These are phyloP conservation scores for Planococcus citri DNA, from an alignment of 1,140 invertebrate species.

Conservation along the genomic window DNA sequence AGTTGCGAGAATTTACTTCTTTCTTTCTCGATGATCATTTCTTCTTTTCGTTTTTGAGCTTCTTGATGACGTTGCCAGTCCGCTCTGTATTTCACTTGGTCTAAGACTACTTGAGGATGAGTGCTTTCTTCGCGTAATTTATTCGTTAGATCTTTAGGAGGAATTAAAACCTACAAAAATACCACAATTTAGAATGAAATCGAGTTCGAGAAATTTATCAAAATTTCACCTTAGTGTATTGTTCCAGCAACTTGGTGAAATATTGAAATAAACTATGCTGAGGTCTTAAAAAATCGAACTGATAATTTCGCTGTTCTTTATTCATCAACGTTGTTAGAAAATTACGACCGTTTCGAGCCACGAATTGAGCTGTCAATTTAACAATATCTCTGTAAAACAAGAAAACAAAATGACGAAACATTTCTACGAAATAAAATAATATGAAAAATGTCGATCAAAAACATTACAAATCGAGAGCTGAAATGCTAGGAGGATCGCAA, in stretches of 20 bases:
- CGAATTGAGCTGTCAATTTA: conserved; percentile 96
- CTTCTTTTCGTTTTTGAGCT: conserved; percentile 76
- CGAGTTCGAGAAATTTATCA: neutral
- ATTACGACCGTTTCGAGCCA: conserved; percentile 93
- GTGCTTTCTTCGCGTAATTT: conserved; percentile 66
- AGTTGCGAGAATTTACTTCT: conserved; percentile 41
- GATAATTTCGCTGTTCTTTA: conserved; percentile 92
- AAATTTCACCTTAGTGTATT: conserved; percentile 77
- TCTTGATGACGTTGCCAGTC: conserved; percentile 95
- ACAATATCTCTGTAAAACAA: conserved; percentile 75
- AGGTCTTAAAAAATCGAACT: conserved; percentile 96
- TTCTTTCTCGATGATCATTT: conserved; percentile 89
- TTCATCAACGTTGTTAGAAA: conserved; percentile 98
- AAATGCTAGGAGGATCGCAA: conserved; percentile 96
- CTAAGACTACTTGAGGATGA: conserved; percentile 62
- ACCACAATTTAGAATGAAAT: conserved; percentile 9
- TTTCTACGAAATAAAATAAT: conserved; percentile 22
- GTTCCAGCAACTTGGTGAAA: conserved; percentile 94
- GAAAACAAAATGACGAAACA: conserved; percentile 16
- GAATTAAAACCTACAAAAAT: conserved; percentile 61
- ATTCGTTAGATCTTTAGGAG: conserved; percentile 77
- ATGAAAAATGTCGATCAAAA: conserved; percentile 22
- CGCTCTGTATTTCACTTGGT: conserved; percentile 85
- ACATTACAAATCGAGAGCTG: conserved; percentile 85
- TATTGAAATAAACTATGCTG: conserved; percentile 98